Percentiles rank a stretch among this genome's conserved stretches.
Evolutionary conservation across 2,797 vertebrate genomes (phyloP).

Genomic region (Leptodactylus fallax): DNA sequence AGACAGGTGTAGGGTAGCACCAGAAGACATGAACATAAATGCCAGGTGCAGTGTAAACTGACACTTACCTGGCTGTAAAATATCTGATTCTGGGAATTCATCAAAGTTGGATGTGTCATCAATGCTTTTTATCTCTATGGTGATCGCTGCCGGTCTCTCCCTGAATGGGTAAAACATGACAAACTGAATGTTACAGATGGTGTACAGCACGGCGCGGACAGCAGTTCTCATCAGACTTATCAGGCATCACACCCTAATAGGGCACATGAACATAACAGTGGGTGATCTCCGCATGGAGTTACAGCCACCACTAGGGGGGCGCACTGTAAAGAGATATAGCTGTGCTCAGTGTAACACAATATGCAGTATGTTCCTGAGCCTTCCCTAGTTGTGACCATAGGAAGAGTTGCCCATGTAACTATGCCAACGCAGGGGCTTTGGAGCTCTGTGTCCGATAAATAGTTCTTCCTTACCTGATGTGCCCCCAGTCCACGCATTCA

Average conservation of each 20-base stretch:
- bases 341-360: neutral
- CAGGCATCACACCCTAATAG: too few relatives aligned
- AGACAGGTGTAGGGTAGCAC: too few relatives aligned
- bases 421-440: too few relatives aligned
- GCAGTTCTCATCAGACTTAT: neutral
- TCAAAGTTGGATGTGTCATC: slow-evolving; percentile 98
- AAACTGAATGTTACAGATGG: slow-evolving; percentile 49
- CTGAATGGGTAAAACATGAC: slow-evolving; percentile 73
- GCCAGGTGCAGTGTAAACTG: neutral
- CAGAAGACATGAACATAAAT: too few relatives aligned
- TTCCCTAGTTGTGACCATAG: neutral
- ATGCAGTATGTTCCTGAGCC: neutral
- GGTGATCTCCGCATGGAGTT: too few relatives aligned
- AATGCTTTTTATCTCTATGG: slow-evolving; percentile 98
- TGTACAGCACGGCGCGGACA: too few relatives aligned
- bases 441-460: too few relatives aligned
- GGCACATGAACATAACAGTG: too few relatives aligned
- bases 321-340: neutral
- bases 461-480: slow-evolving; percentile 86
- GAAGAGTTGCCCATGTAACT: too few relatives aligned
- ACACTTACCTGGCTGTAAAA: slow-evolving; percentile 89
- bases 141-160: slow-evolving; percentile 94
- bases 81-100: slow-evolving; percentile 97
- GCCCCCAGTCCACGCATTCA: slow-evolving; percentile 97
- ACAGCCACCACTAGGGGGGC: too few relatives aligned